Conservation (phyloP, 2,113 vertebrate species). For the Gymnogyps californianus region DNA sequence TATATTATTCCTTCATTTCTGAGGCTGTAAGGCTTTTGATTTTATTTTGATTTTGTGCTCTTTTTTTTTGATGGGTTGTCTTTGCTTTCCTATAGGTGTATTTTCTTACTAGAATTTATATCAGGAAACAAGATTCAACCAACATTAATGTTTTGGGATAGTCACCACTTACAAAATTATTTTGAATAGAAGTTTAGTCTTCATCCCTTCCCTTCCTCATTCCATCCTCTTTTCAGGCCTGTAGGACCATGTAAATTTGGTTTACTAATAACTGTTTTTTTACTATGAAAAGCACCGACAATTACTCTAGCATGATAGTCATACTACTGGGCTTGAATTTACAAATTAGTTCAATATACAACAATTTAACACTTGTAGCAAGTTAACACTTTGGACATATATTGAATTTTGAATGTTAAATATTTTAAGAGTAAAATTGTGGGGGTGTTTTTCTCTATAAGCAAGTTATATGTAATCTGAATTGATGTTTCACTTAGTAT, state of each 20-base stretch:
- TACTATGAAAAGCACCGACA: neutral
- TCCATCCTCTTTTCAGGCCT: neutral
- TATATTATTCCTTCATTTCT: too few relatives aligned
- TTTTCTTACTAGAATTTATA: too few relatives aligned
- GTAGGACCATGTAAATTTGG: neutral
- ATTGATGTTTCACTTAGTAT: neutral
- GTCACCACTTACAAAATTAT: constrained; percentile 14
- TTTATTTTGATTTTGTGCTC: too few relatives aligned
- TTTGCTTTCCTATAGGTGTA: too few relatives aligned
- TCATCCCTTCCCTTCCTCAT: constrained; percentile 10
- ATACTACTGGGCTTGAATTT: neutral
- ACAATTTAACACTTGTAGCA: constrained; percentile 37
- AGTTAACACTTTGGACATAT: constrained; percentile 5
- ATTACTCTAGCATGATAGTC: constrained; percentile 4
- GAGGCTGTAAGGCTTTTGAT: too few relatives aligned
- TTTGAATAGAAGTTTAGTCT: neutral
- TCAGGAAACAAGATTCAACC: constrained; percentile 36
- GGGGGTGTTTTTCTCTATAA: constrained; percentile 28
- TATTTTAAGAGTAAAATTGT: constrained; percentile 33
- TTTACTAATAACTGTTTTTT: constrained; percentile 1
- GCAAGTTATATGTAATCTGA: constrained; percentile 29
- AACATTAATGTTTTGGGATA: neutral
- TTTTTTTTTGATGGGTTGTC: too few relatives aligned
- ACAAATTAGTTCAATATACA: neutral
- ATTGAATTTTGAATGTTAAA: constrained; percentile 44